Conservation (phyloP, 2,113 vertebrate genomes). For the Eleginops maclovinus region DNA sequence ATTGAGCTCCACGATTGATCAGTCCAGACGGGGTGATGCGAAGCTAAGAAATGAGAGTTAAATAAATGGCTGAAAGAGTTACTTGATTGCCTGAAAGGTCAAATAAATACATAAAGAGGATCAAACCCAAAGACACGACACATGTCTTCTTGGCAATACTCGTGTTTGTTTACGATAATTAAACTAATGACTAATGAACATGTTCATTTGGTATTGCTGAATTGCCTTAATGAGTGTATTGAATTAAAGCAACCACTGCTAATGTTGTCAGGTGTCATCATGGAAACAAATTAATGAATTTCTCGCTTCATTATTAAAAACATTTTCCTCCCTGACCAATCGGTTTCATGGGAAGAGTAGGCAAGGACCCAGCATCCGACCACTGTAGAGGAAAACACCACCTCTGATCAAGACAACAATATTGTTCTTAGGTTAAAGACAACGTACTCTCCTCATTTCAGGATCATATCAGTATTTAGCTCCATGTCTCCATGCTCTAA, state of each 20-base stretch:
- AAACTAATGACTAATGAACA: conserved; percentile 61
- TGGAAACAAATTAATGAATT: conserved; percentile 18
- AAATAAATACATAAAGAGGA: background rate
- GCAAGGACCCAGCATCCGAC: conserved; percentile 19
- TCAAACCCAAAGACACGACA: background rate
- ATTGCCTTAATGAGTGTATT: conserved; percentile 42
- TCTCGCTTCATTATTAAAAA: background rate
- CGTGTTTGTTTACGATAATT: conserved; percentile 67
- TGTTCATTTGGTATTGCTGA: conserved; percentile 52
- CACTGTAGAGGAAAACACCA: conserved; percentile 29
- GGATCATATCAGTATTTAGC: too few relatives aligned
- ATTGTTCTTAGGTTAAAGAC: too few relatives aligned
- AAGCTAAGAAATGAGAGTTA: background rate
- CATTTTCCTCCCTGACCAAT: too few relatives aligned
- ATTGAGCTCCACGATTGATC: too few relatives aligned
- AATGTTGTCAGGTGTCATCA: conserved; percentile 18
- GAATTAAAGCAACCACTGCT: conserved; percentile 27
- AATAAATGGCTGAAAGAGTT: background rate
- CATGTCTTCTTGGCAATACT: conserved; percentile 31
- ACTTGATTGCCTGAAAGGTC: background rate
- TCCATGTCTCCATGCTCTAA: too few relatives aligned
- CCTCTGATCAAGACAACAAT: conserved; percentile 11
- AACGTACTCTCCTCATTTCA: too few relatives aligned
- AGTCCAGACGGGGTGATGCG: background rate
- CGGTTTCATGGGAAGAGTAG: background rate